Evolutionary conservation across 2,797 vertebrate genomes (phyloP).

Genomic region (Catostomus latipinnis): DNA sequence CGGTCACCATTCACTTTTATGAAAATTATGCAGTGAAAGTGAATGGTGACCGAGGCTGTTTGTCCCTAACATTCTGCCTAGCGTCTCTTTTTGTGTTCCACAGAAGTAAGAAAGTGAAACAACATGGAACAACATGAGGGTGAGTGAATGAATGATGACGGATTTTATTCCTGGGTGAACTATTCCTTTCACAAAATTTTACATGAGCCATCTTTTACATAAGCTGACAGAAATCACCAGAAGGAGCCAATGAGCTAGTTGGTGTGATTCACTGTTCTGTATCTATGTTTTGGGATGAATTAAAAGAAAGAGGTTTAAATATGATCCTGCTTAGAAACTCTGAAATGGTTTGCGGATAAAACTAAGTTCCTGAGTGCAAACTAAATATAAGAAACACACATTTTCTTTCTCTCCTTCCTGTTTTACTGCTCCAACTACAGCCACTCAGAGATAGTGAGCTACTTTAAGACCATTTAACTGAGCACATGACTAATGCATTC

Average conservation of each 20-base stretch:
- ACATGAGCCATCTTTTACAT: neutral
- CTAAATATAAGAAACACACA: slow-evolving; percentile 21
- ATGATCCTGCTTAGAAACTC: slow-evolving; percentile 19
- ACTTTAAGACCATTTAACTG: slow-evolving; percentile 45
- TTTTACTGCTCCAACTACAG: neutral
- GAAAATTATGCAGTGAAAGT: too few relatives aligned
- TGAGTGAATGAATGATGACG: too few relatives aligned
- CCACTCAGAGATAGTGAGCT: slow-evolving; percentile 25
- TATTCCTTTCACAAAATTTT: neutral
- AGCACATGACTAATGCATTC: slow-evolving; percentile 46
- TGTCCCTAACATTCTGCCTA: too few relatives aligned
- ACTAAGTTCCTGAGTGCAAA: slow-evolving; percentile 30
- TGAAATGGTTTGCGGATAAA: slow-evolving; percentile 37
- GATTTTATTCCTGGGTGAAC: too few relatives aligned
- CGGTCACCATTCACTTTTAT: too few relatives aligned
- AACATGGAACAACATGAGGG: too few relatives aligned
- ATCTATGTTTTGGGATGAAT: neutral
- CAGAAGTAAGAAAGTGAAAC: too few relatives aligned
- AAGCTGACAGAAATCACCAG: slow-evolving; percentile 40
- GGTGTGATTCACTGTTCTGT: neutral
- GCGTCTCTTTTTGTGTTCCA: too few relatives aligned
- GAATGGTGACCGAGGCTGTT: too few relatives aligned
- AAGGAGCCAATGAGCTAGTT: slow-evolving; percentile 46
- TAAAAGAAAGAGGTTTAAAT: slow-evolving; percentile 2
- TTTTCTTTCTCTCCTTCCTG: neutral